Evolutionary conservation across 2,888 invertebrate genomes (phyloP), one percentile per base, ranked within the genome.

Genomic region (Subacronicta megacephala): DNA sequence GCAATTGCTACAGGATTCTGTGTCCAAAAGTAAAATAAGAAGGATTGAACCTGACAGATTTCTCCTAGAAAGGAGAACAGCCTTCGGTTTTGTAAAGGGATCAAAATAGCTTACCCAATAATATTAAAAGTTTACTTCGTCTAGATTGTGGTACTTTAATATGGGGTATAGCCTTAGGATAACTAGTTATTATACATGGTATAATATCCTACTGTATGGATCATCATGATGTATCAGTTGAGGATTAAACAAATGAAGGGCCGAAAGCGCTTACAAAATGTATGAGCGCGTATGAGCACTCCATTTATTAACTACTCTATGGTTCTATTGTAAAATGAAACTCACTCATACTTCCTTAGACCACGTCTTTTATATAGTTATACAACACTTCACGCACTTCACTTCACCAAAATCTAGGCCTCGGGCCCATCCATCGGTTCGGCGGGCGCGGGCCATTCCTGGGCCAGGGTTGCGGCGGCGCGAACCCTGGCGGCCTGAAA

Each of bases 351-450:
- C 33, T 58, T 40, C 53, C 51, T 49, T 50, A 49, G 9, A 56
- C 47, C 17, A 43, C 31, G 54, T 55, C 45, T 50, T 61, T 67
- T 72, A 67, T 68, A 55, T 52, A 58, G 37, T 59, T 31, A 66
- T 36, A 47, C 6, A 45, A 54, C 77, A 80, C 77, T 74, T 70
- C 62, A 71, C 76, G 67, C 58, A 64, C 56, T 49, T 23, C 58
- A 72, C 62, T 55, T 68, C 92, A 94, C 93, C 93, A 95, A 84
- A 95, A 84, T 81, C 95, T 77, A 56, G 90, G 75, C 76, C 95
- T 59, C 29, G 95, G 83, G 54, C 90, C 85, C 80, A 88, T 77
- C 91, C 92, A 84, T 76, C 92, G 65, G 68, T 86, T 81, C 12
- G 90, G 81, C n/a, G 89, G 70, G 75, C 94, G 75, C 38, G 92